phyloP scores from a whole-genome alignment of 2,797 vertebrate genomes.

The Scomberomorus guttatus region DNA sequence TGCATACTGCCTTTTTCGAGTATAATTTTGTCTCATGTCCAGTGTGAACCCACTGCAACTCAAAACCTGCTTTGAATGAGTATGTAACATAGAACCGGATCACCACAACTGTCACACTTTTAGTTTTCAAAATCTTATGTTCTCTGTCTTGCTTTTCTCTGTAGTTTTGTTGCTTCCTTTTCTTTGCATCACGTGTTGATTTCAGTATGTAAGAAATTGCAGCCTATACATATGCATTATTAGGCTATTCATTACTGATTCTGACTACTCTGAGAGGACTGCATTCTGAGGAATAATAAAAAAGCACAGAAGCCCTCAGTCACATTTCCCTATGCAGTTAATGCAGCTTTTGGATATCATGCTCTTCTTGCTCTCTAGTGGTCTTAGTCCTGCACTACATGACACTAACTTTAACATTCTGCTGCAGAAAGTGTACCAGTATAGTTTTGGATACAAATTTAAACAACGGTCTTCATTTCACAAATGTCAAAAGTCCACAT shows the following conservation, averaged over 20 bases:
- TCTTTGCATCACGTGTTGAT: neutral
- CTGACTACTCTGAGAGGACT: neutral
- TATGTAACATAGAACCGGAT: neutral
- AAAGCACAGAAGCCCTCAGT: neutral
- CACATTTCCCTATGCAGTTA: no score
- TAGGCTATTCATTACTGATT: neutral
- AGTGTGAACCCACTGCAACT: no score
- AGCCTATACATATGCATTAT: no score
- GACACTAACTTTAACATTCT: neutral
- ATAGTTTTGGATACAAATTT: neutral
- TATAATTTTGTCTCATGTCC: no score
- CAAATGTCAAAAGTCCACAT: neutral
- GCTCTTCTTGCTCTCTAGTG: conserved; percentile 29
- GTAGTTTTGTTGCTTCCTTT: neutral
- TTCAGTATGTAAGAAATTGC: neutral
- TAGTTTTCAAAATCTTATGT: neutral
- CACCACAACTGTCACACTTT: neutral
- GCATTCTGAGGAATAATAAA: neutral
- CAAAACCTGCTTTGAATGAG: neutral
- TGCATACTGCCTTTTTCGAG: no score
- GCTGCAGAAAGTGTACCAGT: neutral
- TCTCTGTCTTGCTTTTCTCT: neutral
- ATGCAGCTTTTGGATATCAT: neutral
- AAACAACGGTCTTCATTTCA: neutral
- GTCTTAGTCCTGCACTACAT: neutral